Evolutionary conservation across 2,888 invertebrate genomes (phyloP).

Genomic region (Lasius fuliginosus): DNA sequence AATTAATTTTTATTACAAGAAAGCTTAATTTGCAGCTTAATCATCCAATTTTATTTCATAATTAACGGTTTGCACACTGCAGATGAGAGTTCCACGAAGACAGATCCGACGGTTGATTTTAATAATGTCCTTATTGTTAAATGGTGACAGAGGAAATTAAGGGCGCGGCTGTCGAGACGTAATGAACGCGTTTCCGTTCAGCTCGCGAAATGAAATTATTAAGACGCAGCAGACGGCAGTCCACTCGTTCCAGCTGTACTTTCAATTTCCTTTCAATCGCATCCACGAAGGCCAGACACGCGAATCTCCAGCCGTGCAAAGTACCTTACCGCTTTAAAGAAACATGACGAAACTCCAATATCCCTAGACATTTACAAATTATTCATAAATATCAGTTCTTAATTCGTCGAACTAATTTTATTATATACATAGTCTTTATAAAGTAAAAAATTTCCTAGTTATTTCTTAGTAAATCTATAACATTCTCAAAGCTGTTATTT

Average conservation of each 20-base stretch:
- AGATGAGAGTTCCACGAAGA: neutral
- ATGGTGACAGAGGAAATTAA: slow-evolving; percentile 42
- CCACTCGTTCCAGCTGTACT: slow-evolving; percentile 46
- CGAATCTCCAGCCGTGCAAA: slow-evolving; percentile 25
- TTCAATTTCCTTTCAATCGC: slow-evolving; percentile 56
- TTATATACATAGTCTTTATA: neutral
- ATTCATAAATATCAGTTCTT: neutral
- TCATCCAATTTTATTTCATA: neutral
- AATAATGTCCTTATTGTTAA: slow-evolving; percentile 42
- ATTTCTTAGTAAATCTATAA: neutral
- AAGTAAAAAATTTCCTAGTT: neutral
- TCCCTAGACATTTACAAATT: neutral
- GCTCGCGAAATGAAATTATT: slow-evolving; percentile 38
- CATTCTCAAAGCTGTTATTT: neutral
- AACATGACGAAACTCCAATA: neutral
- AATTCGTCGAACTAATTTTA: neutral
- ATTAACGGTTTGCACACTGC: neutral
- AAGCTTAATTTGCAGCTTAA: neutral
- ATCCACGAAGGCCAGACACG: slow-evolving; percentile 52
- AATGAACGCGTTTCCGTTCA: slow-evolving; percentile 40
- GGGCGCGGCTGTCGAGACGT: neutral
- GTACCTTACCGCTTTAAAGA: slow-evolving; percentile 4
- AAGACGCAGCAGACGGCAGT: slow-evolving; percentile 37
- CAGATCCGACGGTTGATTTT: neutral
- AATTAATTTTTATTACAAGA: neutral